Evolutionary conservation across 1,140 invertebrate genomes (phyloP).

Genomic region (Sycophila sp.): DNA sequence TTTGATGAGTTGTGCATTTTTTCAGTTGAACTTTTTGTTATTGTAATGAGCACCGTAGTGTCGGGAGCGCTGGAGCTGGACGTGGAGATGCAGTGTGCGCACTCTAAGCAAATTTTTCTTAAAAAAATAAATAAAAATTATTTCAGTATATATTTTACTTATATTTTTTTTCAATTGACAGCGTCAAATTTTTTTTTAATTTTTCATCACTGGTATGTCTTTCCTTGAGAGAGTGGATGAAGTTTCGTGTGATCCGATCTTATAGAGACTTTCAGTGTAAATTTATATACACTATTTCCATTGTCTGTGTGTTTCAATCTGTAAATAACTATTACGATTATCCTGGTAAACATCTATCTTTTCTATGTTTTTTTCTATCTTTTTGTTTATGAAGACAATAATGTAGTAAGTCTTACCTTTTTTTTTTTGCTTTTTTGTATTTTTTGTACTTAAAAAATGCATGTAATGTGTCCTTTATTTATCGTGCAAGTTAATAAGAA

Average conservation of each 20-base stretch:
- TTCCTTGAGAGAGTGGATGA: background rate
- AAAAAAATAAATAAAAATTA: constrained; percentile 28
- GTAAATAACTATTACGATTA: constrained; percentile 29
- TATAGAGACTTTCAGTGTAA: background rate
- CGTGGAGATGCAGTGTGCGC: constrained; percentile 56
- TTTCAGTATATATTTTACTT: no score
- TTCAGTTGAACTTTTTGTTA: constrained; percentile 16
- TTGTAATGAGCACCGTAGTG: constrained; percentile 58
- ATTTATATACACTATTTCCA: background rate
- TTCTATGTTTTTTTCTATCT: no score
- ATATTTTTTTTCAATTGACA: no score
- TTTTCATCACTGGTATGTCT: background rate
- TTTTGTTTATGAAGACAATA: no score
- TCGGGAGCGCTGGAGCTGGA: constrained; percentile 65
- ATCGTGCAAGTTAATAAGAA: no score
- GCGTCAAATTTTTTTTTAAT: background rate
- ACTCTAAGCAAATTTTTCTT: constrained; percentile 44
- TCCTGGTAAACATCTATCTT: background rate
- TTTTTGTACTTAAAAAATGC: no score
- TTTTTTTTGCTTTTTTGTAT: no score
- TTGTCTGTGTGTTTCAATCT: constrained; percentile 16
- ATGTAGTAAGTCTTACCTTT: no score
- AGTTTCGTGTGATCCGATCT: constrained; percentile 12
- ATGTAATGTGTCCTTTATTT: no score
- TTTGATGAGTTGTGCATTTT: constrained; percentile 33